Conservation (phyloP, 2,888 invertebrate genomes). For the Zygogramma bicolorata region DNA sequence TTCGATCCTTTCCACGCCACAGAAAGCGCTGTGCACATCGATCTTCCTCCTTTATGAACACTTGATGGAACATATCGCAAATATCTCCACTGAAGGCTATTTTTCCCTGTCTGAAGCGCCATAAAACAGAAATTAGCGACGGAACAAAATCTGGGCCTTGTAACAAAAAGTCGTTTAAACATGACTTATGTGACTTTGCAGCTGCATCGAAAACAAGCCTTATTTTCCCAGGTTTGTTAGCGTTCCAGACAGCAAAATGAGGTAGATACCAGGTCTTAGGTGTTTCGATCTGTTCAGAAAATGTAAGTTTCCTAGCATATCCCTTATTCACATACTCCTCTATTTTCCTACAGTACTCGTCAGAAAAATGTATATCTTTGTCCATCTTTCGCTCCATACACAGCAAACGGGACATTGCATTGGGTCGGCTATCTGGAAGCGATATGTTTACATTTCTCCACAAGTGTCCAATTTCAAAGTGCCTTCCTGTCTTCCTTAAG, state of each 20-base stretch:
- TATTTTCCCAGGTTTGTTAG: not conserved
- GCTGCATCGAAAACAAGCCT: not conserved
- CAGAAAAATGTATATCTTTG: not conserved
- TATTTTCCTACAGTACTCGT: no score
- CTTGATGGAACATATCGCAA: no score
- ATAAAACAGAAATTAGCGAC: not conserved
- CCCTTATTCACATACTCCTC: not conserved
- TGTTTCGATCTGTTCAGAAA: not conserved
- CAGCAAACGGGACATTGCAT: not conserved
- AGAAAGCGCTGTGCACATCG: not conserved
- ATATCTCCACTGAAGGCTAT: no score
- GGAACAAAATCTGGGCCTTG: slow-evolving; percentile 10
- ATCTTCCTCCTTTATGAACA: not conserved
- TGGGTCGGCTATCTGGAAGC: not conserved
- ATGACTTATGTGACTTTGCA: slow-evolving; percentile 7
- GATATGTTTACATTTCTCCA: not conserved
- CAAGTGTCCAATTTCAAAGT: no score
- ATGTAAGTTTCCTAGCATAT: not conserved
- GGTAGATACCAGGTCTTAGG: not conserved
- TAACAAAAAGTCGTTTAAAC: not conserved
- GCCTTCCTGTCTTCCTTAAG: no score
- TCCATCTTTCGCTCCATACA: not conserved
- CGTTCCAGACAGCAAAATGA: not conserved
- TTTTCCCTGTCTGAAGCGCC: no score
- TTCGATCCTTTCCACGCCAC: not conserved